Evolutionary conservation across 2,888 invertebrate species (phyloP).

Genomic region (Andrena chrysosceles): DNA sequence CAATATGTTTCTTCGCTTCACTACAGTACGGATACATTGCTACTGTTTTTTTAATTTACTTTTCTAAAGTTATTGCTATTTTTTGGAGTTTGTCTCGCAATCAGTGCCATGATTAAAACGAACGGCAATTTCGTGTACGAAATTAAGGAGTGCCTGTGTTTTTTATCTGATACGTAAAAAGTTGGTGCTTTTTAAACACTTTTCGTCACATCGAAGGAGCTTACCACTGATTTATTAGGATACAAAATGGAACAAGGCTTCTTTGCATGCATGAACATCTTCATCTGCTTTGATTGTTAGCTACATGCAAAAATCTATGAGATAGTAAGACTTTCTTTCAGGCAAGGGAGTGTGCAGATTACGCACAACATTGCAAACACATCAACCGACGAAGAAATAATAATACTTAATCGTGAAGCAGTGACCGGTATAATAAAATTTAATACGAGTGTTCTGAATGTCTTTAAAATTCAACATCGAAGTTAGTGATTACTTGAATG

Average conservation of each 20-base stretch:
- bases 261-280: not conserved
- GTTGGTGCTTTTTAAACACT: not conserved
- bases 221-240: not conserved
- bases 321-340: constrained; percentile 53
- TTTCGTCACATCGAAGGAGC: not conserved
- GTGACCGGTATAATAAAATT: constrained; percentile 19
- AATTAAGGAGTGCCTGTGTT: not conserved
- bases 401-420: constrained; percentile 18
- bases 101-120: no score
- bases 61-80: not conserved
- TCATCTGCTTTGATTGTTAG: constrained; percentile 21
- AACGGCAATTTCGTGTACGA: not conserved
- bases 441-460: constrained; percentile 8
- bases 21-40: not conserved
- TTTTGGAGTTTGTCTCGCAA: not conserved
- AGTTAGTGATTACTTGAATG: not conserved
- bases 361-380: constrained; percentile 12
- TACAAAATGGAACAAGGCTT: not conserved
- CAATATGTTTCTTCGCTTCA: not conserved
- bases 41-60: not conserved
- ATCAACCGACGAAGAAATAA: constrained; percentile 26
- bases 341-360: constrained; percentile 23
- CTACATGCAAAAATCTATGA: constrained; percentile 35
- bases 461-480: constrained; percentile 6
- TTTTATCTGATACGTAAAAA: not conserved